Base-by-base conservation (phyloP, 2,888 invertebrate genomes). In the Drosophila neotestacea region DNA sequence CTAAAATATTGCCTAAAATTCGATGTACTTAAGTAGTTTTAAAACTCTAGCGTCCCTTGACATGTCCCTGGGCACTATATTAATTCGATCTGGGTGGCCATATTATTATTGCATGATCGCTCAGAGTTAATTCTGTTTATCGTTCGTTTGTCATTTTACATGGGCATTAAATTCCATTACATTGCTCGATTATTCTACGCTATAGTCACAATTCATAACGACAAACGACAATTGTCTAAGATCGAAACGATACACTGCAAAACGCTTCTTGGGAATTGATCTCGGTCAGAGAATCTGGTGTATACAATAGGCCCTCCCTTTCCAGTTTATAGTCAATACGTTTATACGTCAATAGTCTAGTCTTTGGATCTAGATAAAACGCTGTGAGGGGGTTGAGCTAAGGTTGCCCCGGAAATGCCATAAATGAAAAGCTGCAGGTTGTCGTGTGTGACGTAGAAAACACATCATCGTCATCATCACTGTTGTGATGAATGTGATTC, bases 231-330 rank as follows among this genome's bases (percentile, higher is more conserved):
- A 63, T 71, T 72, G 52, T 55, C 69, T 76, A 79, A 63, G 64
- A 69, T 73, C 62, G 46, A 79, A 73, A 76, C 66, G 63, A 65
- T 50, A 71, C 50, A 30, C 27, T 58, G 70, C 30, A 56, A 70
- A 44, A 59, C 58, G 56, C 65, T 83, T 80, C 83, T 77, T 71
- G 42, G 81, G 72, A 80, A 71, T 77, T 47, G 52, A 64, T 63
- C 39, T 16, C 39, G 13, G 6, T 4, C 39, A 16, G 9, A 41
- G 39, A 16, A 13, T 41, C 4, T 39, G 39, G 16, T 9, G 9
- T 68, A 34, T 22, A 6, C 22, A 50, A 16, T 22, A 36, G 22
- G 4, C 48, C 9, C 32, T 13, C 4, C 13, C 50, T 55, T 59
- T 42, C 50, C 39, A 7, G 39, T 41, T 41, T 41, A 41, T 41